Evolutionary conservation across 2,113 vertebrate genomes (phyloP).

Genomic region (Archilochus colubris): DNA sequence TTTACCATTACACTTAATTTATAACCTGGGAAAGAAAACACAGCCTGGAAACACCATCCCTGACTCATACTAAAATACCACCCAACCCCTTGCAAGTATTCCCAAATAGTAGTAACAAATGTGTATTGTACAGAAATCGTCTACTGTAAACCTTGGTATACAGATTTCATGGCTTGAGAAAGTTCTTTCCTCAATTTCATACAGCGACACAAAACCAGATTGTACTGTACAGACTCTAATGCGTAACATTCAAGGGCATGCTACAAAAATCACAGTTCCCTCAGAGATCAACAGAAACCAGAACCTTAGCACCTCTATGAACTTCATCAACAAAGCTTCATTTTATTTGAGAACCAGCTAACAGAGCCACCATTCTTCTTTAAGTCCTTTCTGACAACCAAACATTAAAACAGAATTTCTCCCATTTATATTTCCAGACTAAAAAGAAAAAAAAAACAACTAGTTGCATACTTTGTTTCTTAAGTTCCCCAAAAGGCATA

Average conservation of each 20-base stretch:
- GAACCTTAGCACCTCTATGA: background rate
- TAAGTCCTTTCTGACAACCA: background rate
- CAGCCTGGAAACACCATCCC: background rate
- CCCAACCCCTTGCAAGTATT: background rate
- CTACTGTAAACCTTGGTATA: background rate
- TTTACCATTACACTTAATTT: background rate
- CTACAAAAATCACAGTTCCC: background rate
- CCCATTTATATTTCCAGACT: background rate
- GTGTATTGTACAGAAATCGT: background rate
- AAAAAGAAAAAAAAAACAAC: background rate
- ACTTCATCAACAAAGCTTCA: slow-evolving; percentile 2
- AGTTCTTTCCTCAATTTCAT: background rate
- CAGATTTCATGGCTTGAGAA: background rate
- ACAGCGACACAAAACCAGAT: background rate
- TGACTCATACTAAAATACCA: background rate
- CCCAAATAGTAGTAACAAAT: background rate
- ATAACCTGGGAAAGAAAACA: background rate
- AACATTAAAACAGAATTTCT: background rate
- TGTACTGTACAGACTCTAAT: background rate
- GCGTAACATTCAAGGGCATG: background rate
- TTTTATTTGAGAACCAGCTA: background rate
- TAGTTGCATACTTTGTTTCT: background rate
- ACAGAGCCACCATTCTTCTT: background rate
- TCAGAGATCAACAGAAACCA: background rate
- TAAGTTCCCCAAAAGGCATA: background rate